These are phyloP conservation scores for Piezodorus guildinii DNA, from an alignment of 1,140 invertebrate genomes.

Conservation along the genomic window DNA sequence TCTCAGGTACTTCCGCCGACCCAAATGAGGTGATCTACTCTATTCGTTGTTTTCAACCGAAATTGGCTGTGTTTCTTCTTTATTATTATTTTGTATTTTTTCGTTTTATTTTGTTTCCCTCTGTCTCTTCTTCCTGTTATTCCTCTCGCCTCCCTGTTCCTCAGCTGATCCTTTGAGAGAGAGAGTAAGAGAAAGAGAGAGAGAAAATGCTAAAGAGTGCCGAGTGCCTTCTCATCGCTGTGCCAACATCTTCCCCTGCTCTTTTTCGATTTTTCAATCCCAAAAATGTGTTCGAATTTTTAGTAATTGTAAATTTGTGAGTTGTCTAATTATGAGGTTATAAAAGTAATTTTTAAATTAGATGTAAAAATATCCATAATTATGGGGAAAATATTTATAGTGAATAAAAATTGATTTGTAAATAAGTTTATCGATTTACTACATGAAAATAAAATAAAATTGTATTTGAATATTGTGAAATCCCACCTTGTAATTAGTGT, in stretches of 20 bases:
- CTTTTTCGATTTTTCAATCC: background rate
- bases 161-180: background rate
- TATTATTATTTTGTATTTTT: slow-evolving; percentile 16
- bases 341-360: no score
- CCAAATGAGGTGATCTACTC: slow-evolving; percentile 28
- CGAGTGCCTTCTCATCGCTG: background rate
- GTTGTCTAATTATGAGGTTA: no score
- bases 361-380: no score
- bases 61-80: slow-evolving; percentile 20
- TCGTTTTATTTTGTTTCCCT: slow-evolving; percentile 2
- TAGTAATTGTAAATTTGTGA: background rate
- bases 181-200: slow-evolving; percentile 2
- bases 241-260: background rate
- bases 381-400: no score
- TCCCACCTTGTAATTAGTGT: background rate
- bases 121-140: background rate
- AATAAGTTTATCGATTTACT: no score
- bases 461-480: background rate
- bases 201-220: slow-evolving; percentile 7
- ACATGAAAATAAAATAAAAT: no score
- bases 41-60: slow-evolving; percentile 3
- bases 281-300: slow-evolving; percentile 5
- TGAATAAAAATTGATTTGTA: no score
- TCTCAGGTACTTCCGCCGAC: slow-evolving; percentile 56
- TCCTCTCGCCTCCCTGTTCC: slow-evolving; percentile 3